Conservation (phyloP, 1,140 invertebrate genomes). For the Metopolophium dirhodum region DNA sequence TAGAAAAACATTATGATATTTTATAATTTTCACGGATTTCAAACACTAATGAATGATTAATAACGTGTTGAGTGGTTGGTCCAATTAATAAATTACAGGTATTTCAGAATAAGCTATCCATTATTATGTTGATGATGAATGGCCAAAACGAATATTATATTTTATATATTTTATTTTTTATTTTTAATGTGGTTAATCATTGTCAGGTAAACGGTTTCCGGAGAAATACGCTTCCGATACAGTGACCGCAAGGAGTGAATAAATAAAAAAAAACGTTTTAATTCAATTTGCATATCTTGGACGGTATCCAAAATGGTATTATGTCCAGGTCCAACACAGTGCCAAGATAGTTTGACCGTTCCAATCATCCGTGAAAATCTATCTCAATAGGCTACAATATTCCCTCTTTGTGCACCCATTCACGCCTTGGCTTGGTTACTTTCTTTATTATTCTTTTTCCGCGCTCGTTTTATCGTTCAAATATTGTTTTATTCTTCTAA, state of each 20-base stretch:
- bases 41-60: neutral
- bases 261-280: neutral
- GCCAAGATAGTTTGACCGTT: slow-evolving; percentile 49
- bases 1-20: slow-evolving; percentile 6
- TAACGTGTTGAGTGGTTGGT: neutral
- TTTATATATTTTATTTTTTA: neutral
- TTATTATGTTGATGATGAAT: neutral
- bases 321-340: neutral
- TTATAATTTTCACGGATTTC: neutral
- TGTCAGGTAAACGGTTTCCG: neutral
- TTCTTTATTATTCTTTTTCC: neutral
- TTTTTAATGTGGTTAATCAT: neutral
- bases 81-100: slow-evolving; percentile 28
- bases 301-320: neutral
- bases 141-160: neutral
- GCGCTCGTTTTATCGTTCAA: neutral
- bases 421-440: slow-evolving; percentile 8
- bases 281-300: slow-evolving; percentile 51
- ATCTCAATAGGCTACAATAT: slow-evolving; percentile 32
- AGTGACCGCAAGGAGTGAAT: neutral
- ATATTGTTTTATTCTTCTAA: neutral
- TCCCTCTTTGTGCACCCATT: neutral
- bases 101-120: neutral
- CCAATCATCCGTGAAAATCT: slow-evolving; percentile 46
- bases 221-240: neutral